Percentiles rank a stretch among this genome's conserved stretches.
These are phyloP conservation scores for human (Homo sapiens) DNA, from an alignment of 2,113 vertebrate species.

Conservation along the genomic window GRCh38 chr14:65343001-65343500, in stretches of 20 bases:
- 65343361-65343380: constrained; percentile 1
- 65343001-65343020: not conserved
- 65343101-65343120: constrained; percentile 7
- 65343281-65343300: not conserved
- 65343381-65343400: constrained; percentile 10
- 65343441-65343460: not conserved
- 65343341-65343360: not conserved
- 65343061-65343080: not conserved
- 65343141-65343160: not conserved
- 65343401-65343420: not conserved
- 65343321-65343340: not conserved
- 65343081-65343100: not conserved
- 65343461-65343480: constrained; percentile 2
- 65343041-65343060: not conserved
- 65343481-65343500: not conserved
- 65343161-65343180: not conserved
- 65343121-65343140: constrained; percentile 1
- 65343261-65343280: too few relatives aligned
- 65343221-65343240: too few relatives aligned
- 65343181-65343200: too few relatives aligned
- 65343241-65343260: too few relatives aligned
- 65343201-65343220: too few relatives aligned
- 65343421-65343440: not conserved
- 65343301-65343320: constrained; percentile 10
- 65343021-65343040: not conserved